Evolutionary conservation across 35 echinoderm and acorn worm species (phyloP).

Genomic region (Apostichopus japonicus): DNA sequence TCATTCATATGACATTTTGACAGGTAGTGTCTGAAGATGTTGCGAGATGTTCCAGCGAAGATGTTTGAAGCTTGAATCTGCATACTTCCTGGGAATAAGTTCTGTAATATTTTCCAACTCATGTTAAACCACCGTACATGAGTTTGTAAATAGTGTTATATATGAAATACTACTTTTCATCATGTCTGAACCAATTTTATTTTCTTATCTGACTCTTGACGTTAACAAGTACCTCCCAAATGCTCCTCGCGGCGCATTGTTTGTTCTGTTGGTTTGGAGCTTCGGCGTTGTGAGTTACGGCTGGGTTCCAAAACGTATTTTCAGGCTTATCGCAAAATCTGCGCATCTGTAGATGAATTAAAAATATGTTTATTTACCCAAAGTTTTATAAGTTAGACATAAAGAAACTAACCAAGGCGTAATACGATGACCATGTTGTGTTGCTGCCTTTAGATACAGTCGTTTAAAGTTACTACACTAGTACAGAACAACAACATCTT

Average conservation of each 20-base stretch:
- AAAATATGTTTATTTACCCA: background rate
- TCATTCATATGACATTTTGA: too few relatives aligned
- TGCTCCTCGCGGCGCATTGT: background rate
- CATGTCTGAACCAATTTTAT: too few relatives aligned
- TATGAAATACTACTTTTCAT: too few relatives aligned
- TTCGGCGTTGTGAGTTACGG: background rate
- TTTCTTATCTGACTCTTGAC: too few relatives aligned
- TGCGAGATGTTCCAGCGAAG: too few relatives aligned
- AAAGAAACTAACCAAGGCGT: background rate
- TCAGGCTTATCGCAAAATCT: slow-evolving; percentile 1
- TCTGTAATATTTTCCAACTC: too few relatives aligned
- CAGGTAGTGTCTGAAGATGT: too few relatives aligned
- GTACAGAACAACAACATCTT: too few relatives aligned
- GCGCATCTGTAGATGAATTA: background rate
- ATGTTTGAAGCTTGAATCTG: too few relatives aligned
- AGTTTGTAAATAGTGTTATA: too few relatives aligned
- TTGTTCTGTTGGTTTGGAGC: slow-evolving; percentile 25
- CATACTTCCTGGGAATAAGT: background rate
- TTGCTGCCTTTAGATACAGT: too few relatives aligned
- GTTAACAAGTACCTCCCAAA: slow-evolving; percentile 12
- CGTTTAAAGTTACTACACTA: too few relatives aligned
- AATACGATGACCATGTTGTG: background rate
- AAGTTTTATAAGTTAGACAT: background rate
- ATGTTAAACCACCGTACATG: background rate
- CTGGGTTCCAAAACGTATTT: background rate